Base-by-base conservation (phyloP, 2,113 vertebrate species). In the Illadopsis cleaveri region DNA sequence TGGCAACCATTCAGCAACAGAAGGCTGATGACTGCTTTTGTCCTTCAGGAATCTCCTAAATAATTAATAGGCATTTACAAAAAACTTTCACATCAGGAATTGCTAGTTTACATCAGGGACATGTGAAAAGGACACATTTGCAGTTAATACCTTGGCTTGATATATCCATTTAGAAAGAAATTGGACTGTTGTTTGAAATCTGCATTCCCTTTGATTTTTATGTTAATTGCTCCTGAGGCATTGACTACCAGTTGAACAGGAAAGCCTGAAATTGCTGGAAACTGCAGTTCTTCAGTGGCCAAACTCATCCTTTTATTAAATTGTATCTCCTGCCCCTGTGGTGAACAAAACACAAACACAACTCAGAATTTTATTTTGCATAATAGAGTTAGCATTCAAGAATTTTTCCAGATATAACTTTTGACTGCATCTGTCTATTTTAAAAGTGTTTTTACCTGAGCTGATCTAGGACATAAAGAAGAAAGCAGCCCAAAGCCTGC, bases 281-380 rank as follows among this genome's bases (percentile, higher is more conserved):
- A 98, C 23, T 97, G 79, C 64, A 99, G 71, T 53, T 99, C 98
- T 65, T 98, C 98, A 10, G 96, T 68, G 79, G 98, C 96, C 89
- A 99, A 87, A 89, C 97, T 97, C 33, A 98, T 93, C 58, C 98
- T 98, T 96, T 97, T 98, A 86, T 96, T 98, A 80, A 98, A 90
- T 84, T 98, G 98, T 5, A 99, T 95, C 83, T 99, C 99, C 45
- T 99, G 98, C 42, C 99, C 99, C 99, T 99, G 64, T 25, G 48
- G 77, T 53, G 71, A 56, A 71, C 61, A 88, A 70, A 35, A 57
- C 1, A 6, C 54, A 92, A 84, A 58, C 23, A 73, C 78, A 78
- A 18, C 4, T 0, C 3, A 10, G 19, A 66, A 53, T 69, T 87
- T 70, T 35, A 64, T 30, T 80, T 80, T 70, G 31, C 14, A 54